These are phyloP conservation scores for Drosophila lacertosa DNA, from an alignment of 1,140 invertebrate genomes.

Conservation along the genomic window DNA sequence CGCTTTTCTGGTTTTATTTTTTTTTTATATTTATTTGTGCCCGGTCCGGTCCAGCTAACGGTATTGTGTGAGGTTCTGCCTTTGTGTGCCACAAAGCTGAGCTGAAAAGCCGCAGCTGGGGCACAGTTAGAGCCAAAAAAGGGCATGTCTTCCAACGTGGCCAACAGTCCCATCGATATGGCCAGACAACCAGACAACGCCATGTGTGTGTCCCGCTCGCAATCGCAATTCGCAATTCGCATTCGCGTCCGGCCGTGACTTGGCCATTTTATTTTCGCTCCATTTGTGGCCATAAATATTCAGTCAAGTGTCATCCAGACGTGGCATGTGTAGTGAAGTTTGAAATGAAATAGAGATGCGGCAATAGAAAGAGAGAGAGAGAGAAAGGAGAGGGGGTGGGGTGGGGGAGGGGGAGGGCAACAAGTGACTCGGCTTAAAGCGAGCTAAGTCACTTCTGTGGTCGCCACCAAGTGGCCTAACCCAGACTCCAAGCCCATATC, in stretches of 20 bases:
- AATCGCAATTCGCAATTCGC: slow-evolving; percentile 24
- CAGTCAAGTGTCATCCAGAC: slow-evolving; percentile 78
- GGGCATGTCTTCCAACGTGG: slow-evolving; percentile 61
- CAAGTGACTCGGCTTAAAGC: slow-evolving; percentile 73
- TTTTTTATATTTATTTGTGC: slow-evolving; percentile 8
- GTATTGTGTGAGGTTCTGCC: slow-evolving; percentile 42
- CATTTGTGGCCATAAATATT: slow-evolving; percentile 82
- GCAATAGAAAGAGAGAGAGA: slow-evolving; percentile 1
- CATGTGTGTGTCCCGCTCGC: slow-evolving; percentile 66
- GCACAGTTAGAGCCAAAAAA: slow-evolving; percentile 64
- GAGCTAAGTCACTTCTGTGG: slow-evolving; percentile 81
- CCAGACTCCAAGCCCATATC: slow-evolving; percentile 25
- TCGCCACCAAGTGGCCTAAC: slow-evolving; percentile 70
- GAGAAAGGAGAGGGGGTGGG: neutral
- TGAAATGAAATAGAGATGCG: slow-evolving; percentile 80
- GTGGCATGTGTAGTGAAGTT: slow-evolving; percentile 78
- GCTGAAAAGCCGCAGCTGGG: slow-evolving; percentile 31
- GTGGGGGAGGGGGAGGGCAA: neutral
- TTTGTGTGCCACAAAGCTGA: slow-evolving; percentile 34
- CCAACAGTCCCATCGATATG: slow-evolving; percentile 37
- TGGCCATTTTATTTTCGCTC: slow-evolving; percentile 82
- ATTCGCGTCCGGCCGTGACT: slow-evolving; percentile 63
- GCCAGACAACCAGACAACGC: slow-evolving; percentile 37
- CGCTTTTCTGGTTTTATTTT: neutral
- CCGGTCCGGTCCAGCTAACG: slow-evolving; percentile 69